Evolutionary conservation across 2,113 vertebrate genomes (phyloP).

Genomic region (Xyrauchen texanus): DNA sequence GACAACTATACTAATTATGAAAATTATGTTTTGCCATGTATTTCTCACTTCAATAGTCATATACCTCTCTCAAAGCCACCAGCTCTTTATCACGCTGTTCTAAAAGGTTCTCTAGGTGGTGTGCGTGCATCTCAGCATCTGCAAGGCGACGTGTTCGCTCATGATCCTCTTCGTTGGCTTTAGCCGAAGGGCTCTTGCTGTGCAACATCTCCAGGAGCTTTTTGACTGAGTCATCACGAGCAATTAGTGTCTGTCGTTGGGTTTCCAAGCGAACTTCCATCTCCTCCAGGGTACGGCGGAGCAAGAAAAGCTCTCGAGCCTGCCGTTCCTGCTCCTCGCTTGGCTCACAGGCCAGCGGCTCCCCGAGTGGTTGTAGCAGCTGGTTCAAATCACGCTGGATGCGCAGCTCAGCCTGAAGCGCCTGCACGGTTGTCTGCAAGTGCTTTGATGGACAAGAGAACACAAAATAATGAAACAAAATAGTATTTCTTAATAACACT

Average conservation of each 20-base stretch:
- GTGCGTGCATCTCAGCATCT: conserved; percentile 95
- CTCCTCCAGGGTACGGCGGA: conserved; percentile 96
- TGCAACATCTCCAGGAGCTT: conserved; percentile 99
- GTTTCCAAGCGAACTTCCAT: conserved; percentile 98
- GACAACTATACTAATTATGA: too few species aligned
- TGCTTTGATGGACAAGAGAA: conserved; percentile 76
- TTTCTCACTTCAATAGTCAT: conserved; percentile 17
- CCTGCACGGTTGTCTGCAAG: conserved; percentile 97
- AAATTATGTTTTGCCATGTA: neutral
- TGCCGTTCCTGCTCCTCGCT: conserved; percentile 95
- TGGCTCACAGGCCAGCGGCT: conserved; percentile 85
- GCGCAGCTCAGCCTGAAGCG: conserved; percentile 92
- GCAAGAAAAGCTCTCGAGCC: conserved; percentile 94
- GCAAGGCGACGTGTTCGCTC: conserved; percentile 91
- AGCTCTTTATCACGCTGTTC: conserved; percentile 96
- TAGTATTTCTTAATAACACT: too few species aligned
- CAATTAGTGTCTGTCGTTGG: conserved; percentile 92
- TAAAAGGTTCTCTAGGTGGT: conserved; percentile 92
- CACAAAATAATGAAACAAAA: neutral
- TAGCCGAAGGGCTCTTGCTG: conserved; percentile 93
- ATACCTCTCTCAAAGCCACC: conserved; percentile 88
- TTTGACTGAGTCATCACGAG: conserved; percentile 96
- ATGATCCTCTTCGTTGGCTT: conserved; percentile 94
- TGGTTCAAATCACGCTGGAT: conserved; percentile 97
- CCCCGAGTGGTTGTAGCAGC: conserved; percentile 87